Evolutionary conservation across 2,888 invertebrate species (phyloP).

Genomic region (Pyrgus malvae): DNA sequence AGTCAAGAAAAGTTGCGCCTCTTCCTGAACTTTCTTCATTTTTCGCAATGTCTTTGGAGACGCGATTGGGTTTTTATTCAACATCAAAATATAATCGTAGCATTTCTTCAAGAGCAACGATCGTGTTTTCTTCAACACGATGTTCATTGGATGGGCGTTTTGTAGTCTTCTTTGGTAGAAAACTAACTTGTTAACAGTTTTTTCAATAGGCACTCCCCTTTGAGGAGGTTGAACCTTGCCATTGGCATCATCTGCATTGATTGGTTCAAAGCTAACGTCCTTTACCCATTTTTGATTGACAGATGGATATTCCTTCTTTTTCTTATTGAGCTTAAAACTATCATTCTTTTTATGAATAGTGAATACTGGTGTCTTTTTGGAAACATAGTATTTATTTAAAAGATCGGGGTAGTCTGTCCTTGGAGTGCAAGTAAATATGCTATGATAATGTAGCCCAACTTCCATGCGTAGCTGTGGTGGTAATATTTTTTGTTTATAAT

Average conservation of each 20-base stretch:
- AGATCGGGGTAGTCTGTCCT: slow-evolving; percentile 65
- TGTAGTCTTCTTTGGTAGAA: slow-evolving; percentile 48
- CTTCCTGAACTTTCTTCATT: slow-evolving; percentile 53
- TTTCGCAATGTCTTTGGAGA: slow-evolving; percentile 55
- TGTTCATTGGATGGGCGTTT: slow-evolving; percentile 42
- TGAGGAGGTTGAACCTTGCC: not conserved
- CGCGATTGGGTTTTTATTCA: slow-evolving; percentile 43
- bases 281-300: slow-evolving; percentile 4
- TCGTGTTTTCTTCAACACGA: slow-evolving; percentile 47
- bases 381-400: slow-evolving; percentile 51
- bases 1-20: slow-evolving; percentile 60
- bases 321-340: slow-evolving; percentile 39
- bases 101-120: slow-evolving; percentile 47
- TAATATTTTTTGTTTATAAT: slow-evolving; percentile 53
- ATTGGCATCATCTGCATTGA: not conserved
- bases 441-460: slow-evolving; percentile 74
- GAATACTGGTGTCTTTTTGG: slow-evolving; percentile 34
- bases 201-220: not conserved
- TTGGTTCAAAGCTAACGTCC: not conserved
- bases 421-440: slow-evolving; percentile 73
- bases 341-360: slow-evolving; percentile 45
- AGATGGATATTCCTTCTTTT: slow-evolving; percentile 32
- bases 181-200: slow-evolving; percentile 43
- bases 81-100: slow-evolving; percentile 45
- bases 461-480: slow-evolving; percentile 64